Evolutionary conservation across 2,797 vertebrate species (phyloP), one percentile per base, ranked within the genome.

Genomic region (Enteromius fasciolatus): DNA sequence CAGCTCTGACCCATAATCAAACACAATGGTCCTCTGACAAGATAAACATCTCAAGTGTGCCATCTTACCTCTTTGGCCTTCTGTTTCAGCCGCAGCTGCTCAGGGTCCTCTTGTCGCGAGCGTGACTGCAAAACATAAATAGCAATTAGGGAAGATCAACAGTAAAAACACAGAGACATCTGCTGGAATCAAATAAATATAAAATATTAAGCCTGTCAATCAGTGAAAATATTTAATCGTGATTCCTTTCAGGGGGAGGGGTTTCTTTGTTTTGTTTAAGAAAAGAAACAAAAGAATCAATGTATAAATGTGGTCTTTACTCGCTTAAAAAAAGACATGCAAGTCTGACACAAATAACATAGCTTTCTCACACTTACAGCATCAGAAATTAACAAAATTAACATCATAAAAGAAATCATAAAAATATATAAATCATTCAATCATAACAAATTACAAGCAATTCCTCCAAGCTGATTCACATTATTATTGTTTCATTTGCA

Each of bases 31-130:
- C 80, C 80, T 82, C 61, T 75, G 80, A 82, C 80, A 66, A 59
- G 44, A 69, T 48, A 46, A 14, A 68, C n/a, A 78, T 41, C 36
- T 80, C 20, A 48, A 77, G 74, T 69, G 52, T 82, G 44, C 44
- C 83, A 36, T 75, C 91, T 83, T 87, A 99, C 98, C 96, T 99
- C 98, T 93, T 99, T 99, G 67, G 98, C 98, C 89, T 99, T 99
- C 92, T 99, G 97, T 89, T 99, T 99, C 89, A 99, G 92, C 81
- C 97, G 92, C 87, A 99, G 94, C 88, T 99, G 98, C 82, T 99
- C 98, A 18, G 98, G 98, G 89, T 99, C 98, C 91, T 99, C 98
- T 93, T 99, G 98, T 83, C 98, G 95, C 87, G 98, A 97, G 90
- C 97, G 97, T 94, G 98, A 99, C 98, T 99, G 80, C 31, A 83